Conservation (phyloP, 2,888 invertebrate genomes). For the Autographa pulchrina region DNA sequence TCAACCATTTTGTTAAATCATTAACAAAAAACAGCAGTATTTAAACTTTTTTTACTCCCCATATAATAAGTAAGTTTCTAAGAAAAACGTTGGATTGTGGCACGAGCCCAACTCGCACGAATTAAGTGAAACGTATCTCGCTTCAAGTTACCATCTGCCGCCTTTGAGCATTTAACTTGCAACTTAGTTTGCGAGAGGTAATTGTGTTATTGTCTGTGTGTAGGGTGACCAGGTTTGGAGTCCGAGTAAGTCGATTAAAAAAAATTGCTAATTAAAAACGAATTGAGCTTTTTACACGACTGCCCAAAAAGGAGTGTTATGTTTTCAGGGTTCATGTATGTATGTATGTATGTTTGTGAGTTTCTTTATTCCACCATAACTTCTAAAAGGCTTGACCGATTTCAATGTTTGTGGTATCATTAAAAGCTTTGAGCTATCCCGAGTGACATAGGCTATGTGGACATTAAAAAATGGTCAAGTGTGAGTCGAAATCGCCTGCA, state of each 20-base stretch:
- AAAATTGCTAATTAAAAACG: too few relatives aligned
- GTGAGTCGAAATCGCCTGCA: too few relatives aligned
- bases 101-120: slow-evolving; percentile 27
- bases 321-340: too few relatives aligned
- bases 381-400: too few relatives aligned
- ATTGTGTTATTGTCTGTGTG: slow-evolving; percentile 60
- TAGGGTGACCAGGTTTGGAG: slow-evolving; percentile 33
- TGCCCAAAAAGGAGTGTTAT: too few relatives aligned
- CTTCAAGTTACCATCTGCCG: slow-evolving; percentile 58
- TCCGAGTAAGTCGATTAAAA: neutral
- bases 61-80: slow-evolving; percentile 1
- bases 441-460: too few relatives aligned
- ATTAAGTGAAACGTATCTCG: slow-evolving; percentile 58
- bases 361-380: too few relatives aligned
- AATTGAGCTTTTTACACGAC: too few relatives aligned
- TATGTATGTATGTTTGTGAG: too few relatives aligned
- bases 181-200: slow-evolving; percentile 58
- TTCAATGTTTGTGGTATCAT: too few relatives aligned
- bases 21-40: neutral
- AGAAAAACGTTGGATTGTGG: slow-evolving; percentile 37
- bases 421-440: too few relatives aligned
- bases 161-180: slow-evolving; percentile 62
- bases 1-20: neutral
- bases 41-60: neutral
- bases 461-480: too few relatives aligned